Conservation (phyloP, 2,888 invertebrate species). For the Lithophane socia region DNA sequence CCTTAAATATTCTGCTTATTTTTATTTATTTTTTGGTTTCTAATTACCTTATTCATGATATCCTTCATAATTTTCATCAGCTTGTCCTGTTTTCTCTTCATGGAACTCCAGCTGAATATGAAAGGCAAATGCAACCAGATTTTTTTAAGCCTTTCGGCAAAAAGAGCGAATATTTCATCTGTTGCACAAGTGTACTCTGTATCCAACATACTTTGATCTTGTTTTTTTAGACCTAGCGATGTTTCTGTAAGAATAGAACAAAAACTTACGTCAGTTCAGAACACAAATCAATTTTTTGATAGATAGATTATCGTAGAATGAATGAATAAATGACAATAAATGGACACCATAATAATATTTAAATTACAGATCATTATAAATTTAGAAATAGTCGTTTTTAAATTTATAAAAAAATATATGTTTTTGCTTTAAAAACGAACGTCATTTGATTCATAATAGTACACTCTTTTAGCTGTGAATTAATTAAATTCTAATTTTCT, state of each 20-base stretch:
- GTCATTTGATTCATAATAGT: background rate
- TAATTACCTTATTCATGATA: constrained; percentile 29
- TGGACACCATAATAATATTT: background rate
- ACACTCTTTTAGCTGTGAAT: background rate
- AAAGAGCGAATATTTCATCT: constrained; percentile 13
- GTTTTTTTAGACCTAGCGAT: constrained; percentile 31
- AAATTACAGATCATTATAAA: no score
- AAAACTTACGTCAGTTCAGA: background rate
- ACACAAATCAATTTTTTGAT: background rate
- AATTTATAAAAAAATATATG: background rate
- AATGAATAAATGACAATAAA: background rate
- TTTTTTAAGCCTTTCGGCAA: constrained; percentile 19
- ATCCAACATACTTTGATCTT: constrained; percentile 2
- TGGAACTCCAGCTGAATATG: constrained; percentile 28
- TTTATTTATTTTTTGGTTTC: background rate
- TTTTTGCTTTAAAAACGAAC: background rate
- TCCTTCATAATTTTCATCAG: constrained; percentile 28
- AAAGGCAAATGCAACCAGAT: constrained; percentile 31
- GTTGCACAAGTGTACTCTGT: constrained; percentile 28
- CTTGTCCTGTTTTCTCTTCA: constrained; percentile 34
- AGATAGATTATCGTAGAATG: background rate
- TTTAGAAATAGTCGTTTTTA: no score
- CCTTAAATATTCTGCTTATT: background rate
- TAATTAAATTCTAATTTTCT: background rate
- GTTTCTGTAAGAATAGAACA: constrained; percentile 25